Evolutionary conservation across 2,888 invertebrate genomes (phyloP).

Genomic region (Anoncus sp.): DNA sequence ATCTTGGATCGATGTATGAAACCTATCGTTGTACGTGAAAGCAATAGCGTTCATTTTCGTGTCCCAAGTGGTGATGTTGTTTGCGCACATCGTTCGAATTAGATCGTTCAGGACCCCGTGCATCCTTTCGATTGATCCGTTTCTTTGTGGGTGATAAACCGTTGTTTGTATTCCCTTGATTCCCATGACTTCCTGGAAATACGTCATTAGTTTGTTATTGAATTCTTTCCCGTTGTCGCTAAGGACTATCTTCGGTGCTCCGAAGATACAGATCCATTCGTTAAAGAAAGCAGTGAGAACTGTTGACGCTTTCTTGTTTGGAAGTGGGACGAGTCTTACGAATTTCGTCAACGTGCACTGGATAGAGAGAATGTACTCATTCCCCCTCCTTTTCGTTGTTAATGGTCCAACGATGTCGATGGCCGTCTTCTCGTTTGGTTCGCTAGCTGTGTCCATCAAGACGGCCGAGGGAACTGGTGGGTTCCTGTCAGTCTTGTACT

Average conservation of each 20-base stretch:
- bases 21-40: slow-evolving; percentile 36
- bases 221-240: slow-evolving; percentile 24
- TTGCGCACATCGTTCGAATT: slow-evolving; percentile 32
- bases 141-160: slow-evolving; percentile 37
- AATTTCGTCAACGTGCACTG: slow-evolving; percentile 52
- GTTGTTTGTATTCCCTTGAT: slow-evolving; percentile 31
- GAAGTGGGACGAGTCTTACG: slow-evolving; percentile 64
- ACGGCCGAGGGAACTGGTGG: slow-evolving; percentile 21
- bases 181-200: slow-evolving; percentile 30
- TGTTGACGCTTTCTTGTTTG: slow-evolving; percentile 65
- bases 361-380: slow-evolving; percentile 65
- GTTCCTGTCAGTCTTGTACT: slow-evolving; percentile 30
- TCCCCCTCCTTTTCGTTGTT: slow-evolving; percentile 45
- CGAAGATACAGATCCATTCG: slow-evolving; percentile 41
- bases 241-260: slow-evolving; percentile 15
- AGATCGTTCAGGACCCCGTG: slow-evolving; percentile 37
- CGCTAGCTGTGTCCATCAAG: slow-evolving; percentile 35
- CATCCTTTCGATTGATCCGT: slow-evolving; percentile 40
- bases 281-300: slow-evolving; percentile 17
- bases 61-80: slow-evolving; percentile 30
- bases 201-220: slow-evolving; percentile 37
- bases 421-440: slow-evolving; percentile 40
- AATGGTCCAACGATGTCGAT: slow-evolving; percentile 58
- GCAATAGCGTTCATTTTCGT: slow-evolving; percentile 26
- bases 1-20: slow-evolving; percentile 24